Percentiles rank a stretch among this genome's conserved stretches.
phyloP scores from a whole-genome alignment of 92 coral and sea anemone genomes.

The Phenganax marumi region DNA sequence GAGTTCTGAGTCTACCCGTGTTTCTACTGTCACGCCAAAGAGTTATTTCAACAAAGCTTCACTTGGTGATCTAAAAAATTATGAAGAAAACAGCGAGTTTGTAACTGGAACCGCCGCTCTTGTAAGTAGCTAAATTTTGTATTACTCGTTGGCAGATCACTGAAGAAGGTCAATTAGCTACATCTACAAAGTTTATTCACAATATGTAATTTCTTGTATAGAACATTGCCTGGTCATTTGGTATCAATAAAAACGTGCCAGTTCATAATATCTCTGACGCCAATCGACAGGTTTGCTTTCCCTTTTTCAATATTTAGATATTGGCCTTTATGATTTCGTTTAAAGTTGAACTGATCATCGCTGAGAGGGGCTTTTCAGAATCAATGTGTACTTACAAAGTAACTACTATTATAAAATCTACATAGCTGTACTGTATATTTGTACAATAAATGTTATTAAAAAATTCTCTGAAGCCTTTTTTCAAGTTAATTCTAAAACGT shows the following conservation, averaged over 20 bases:
- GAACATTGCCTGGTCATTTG: conserved; percentile 96
- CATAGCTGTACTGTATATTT: too few relatives aligned
- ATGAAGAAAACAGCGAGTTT: background rate
- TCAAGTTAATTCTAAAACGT: too few relatives aligned
- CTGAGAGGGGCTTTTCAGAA: too few relatives aligned
- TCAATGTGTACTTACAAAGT: too few relatives aligned
- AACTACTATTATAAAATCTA: too few relatives aligned
- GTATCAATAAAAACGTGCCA: conserved; percentile 75
- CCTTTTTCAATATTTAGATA: background rate
- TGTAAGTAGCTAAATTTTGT: background rate
- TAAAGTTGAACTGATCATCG: background rate
- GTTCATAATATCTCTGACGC: conserved; percentile 86
- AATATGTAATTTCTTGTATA: conserved; percentile 18
- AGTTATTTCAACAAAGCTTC: background rate
- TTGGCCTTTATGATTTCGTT: background rate
- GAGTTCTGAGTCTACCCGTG: background rate
- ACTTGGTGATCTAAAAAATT: background rate
- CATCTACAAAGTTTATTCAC: background rate
- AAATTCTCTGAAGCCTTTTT: too few relatives aligned
- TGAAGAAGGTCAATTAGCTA: too few relatives aligned
- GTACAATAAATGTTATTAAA: too few relatives aligned
- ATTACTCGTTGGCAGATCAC: too few relatives aligned
- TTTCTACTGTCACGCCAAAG: conserved; percentile 18
- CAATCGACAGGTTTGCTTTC: conserved; percentile 67
- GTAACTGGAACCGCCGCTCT: background rate